A percentile compares a stretch with the other conserved stretches of the same genome.
Conservation (phyloP, 2,888 invertebrate species). For the Noctuana brunneofusca region DNA sequence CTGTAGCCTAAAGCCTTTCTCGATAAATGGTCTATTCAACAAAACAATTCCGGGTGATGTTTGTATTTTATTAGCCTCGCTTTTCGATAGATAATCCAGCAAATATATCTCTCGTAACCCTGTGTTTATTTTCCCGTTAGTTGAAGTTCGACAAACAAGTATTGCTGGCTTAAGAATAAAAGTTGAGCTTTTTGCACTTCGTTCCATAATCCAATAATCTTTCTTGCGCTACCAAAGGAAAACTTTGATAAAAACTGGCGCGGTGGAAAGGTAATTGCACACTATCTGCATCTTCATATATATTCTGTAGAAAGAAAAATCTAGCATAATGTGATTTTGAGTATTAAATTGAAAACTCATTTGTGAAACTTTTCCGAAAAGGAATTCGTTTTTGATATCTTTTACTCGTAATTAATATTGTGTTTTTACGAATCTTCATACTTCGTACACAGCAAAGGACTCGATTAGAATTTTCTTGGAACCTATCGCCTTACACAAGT, state of each 20-base stretch:
- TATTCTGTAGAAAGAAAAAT: neutral
- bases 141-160: constrained; percentile 3
- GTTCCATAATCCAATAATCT: constrained; percentile 32
- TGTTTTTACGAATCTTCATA: constrained; percentile 3
- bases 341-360: neutral
- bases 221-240: constrained; percentile 24
- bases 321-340: neutral
- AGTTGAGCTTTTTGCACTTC: constrained; percentile 25
- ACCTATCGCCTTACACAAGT: neutral
- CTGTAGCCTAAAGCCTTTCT: too few relatives aligned
- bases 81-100: neutral
- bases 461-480: neutral
- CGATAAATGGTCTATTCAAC: too few relatives aligned
- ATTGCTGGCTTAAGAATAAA: constrained; percentile 13
- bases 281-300: constrained; percentile 16
- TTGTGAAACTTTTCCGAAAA: neutral
- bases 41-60: neutral
- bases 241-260: constrained; percentile 29
- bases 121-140: neutral
- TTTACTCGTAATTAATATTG: constrained; percentile 9
- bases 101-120: neutral
- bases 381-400: neutral
- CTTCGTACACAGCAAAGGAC: neutral
- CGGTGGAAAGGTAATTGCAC: constrained; percentile 26
- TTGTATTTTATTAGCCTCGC: neutral